Conservation (phyloP, 2,113 vertebrate species). For the Halcyon senegalensis region DNA sequence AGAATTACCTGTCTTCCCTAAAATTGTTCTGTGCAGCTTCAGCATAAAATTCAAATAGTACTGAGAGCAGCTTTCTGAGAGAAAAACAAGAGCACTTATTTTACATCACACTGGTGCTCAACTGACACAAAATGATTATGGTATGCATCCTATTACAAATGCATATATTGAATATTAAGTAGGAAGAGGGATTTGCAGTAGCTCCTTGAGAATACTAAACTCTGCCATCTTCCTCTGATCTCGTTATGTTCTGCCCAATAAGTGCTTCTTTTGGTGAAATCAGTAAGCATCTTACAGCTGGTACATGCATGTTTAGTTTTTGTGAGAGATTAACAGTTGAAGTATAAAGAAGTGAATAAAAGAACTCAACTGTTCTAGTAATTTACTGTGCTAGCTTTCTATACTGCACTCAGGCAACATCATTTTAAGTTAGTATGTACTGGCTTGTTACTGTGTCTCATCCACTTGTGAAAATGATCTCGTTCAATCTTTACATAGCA, state of each 20-base stretch:
- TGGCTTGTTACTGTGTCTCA: background rate
- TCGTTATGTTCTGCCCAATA: background rate
- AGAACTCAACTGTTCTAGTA: background rate
- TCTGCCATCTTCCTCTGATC: background rate
- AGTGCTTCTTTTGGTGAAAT: background rate
- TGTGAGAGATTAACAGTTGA: background rate
- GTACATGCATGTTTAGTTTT: background rate
- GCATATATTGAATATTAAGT: background rate
- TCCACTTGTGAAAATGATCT: background rate
- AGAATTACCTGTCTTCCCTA: background rate
- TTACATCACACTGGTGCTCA: background rate
- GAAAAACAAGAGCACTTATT: background rate
- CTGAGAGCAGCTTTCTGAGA: background rate
- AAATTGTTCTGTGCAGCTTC: background rate
- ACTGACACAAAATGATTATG: background rate
- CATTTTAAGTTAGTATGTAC: background rate
- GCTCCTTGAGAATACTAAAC: background rate
- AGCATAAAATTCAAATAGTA: background rate
- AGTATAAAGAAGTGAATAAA: background rate
- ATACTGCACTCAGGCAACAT: background rate
- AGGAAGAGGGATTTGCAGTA: background rate
- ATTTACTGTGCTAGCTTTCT: background rate
- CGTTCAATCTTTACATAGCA: background rate
- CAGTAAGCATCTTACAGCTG: background rate
- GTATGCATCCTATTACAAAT: background rate